Percentiles rank a stretch among this genome's conserved stretches.
These are phyloP conservation scores for Columba guinea DNA, from an alignment of 2,797 vertebrate species.

Conservation along the genomic window DNA sequence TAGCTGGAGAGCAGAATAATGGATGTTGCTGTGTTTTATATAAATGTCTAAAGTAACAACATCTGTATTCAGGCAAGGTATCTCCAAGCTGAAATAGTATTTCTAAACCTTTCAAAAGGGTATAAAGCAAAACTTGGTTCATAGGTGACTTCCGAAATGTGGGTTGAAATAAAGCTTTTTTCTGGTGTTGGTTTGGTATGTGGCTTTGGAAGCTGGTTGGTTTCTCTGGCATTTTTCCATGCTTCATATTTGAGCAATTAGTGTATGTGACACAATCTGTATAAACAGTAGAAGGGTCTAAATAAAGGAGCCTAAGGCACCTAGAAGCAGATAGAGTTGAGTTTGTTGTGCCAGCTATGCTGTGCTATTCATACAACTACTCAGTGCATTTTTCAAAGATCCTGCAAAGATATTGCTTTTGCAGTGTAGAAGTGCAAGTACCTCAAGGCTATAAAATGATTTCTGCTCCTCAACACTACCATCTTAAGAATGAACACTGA, in stretches of 20 bases:
- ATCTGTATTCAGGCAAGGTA: background rate
- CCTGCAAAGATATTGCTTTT: background rate
- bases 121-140: background rate
- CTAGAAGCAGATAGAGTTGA: background rate
- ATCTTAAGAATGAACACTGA: background rate
- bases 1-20: background rate
- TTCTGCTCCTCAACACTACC: background rate
- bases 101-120: background rate
- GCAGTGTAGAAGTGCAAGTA: background rate
- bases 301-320: background rate
- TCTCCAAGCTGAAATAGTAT: background rate
- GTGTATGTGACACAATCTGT: background rate
- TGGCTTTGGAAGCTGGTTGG: background rate
- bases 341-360: background rate
- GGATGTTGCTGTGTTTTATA: background rate
- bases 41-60: background rate
- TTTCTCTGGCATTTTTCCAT: background rate
- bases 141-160: background rate
- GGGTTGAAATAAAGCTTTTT: background rate
- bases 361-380: background rate
- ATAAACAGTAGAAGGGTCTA: background rate
- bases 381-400: background rate
- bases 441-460: background rate
- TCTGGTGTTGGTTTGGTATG: background rate
- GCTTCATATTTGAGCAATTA: background rate